Base-by-base conservation (phyloP, 2,113 vertebrate species). In the Cynoglossus semilaevis region DNA sequence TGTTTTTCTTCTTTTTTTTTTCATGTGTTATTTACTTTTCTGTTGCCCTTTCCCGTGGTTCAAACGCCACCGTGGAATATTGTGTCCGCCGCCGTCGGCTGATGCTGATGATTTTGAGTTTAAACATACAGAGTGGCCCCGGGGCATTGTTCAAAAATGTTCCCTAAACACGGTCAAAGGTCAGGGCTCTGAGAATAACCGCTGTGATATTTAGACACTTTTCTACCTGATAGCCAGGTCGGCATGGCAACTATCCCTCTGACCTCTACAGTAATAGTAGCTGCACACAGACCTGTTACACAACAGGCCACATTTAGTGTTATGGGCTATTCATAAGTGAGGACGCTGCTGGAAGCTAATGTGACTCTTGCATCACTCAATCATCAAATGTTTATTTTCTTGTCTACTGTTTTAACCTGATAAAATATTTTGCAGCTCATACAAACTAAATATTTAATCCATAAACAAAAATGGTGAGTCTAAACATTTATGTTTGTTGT, bases 111-210 rank as follows among this genome's bases (percentile, higher is more conserved):
- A 29, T 29, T 29, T 29, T n/a, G 62, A 63, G 37, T 71, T 64
- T 51, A 15, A 54, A 57, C 41, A 19, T 56, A 66, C 62, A 47
- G 44, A 76, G 67, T 70, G 64, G 55, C 51, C 29, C 13, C 15
- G 11, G 6, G 57, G 14, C 64, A 83, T 87, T 86, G 84, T 83
- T 79, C 37, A 42, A 29, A 81, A 86, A 88, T 83, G 80, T 85
- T 82, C 74, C 68, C 72, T 58, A 79, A 86, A 80, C 83, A 85
- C 8, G 14, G 3, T 51, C 52, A 88, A 89, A 86, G 84, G 82
- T 86, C 74, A 84, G 57, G 16, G 43, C 51, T 74, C 78, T 81
- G 54, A 82, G 70, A 90, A 88, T 82, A 84, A 77, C 58, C 41
- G 38, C 45, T 29, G 63, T 77, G 81, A 76, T 86, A 83, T 89